Evolutionary conservation across 2,888 invertebrate genomes (phyloP), one percentile per base, ranked within the genome.

Genomic region (Xanthia togata): DNA sequence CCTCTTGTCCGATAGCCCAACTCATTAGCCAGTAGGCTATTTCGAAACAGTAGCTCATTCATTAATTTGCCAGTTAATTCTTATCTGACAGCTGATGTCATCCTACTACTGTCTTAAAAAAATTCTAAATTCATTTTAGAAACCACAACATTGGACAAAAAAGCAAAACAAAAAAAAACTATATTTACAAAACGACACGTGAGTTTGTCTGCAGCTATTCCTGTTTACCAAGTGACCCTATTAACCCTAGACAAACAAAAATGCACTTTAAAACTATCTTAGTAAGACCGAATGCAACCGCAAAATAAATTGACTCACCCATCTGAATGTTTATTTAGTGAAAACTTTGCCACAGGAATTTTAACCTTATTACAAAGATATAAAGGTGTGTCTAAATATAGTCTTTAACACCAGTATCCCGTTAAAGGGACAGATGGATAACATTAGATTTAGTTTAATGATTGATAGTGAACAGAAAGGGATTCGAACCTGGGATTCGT

Each of bases 341-440:
- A 78, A 79, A 71, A 57, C 26, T 41, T 73, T 70, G 78, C 47
- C 47, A 2, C 0, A 67, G 47, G 5, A 84, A 69, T 67, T 71
- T 79, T 17, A 78, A 81, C 72, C 50, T 78, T 86, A 88, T 63
- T 6, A 0, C 11, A 1, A 68, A 23, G 35, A 0, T 0, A 41
- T 86, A 82, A 78, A 64, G 68, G 9, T 31, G 70, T 50, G 50
- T 75, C 81, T 83, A 82, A 78, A 83, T 81, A 77, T 89, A 88
- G 76, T 62, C 47, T 31, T 79, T 77, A 76, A 80, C 83, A 84
- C 70, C 83, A 82, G 84, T 79, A 85, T 89, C 84, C 87, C 87
- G 91, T 90, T 87, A 88, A 89, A 85, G 89, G 86, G 90, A 90
- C 90, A 88, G 88, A 86, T 73, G 84, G 82, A 84, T 87, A 87